Conservation (phyloP, 2,888 invertebrate genomes). For the Pachydiplax longipennis region DNA sequence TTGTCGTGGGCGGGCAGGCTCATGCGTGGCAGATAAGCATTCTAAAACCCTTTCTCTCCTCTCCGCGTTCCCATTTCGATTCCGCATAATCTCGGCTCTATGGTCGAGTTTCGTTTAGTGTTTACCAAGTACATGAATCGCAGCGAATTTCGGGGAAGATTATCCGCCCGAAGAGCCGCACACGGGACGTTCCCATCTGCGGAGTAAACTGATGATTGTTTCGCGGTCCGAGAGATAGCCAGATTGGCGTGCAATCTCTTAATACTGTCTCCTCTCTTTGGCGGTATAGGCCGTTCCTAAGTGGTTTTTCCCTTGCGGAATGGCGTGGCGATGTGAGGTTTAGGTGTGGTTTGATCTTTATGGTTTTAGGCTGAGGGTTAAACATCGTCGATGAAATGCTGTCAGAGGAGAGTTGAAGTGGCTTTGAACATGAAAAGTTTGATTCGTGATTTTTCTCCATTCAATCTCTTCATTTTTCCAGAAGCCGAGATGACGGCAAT, state of each 20-base stretch:
- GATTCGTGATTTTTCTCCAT: too few relatives aligned
- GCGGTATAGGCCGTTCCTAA: background rate
- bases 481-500: too few relatives aligned
- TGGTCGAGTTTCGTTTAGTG: background rate
- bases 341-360: too few relatives aligned
- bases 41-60: background rate
- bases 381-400: too few relatives aligned
- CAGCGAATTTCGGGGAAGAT: background rate
- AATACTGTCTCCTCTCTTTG: background rate
- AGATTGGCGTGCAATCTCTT: background rate
- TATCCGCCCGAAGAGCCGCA: background rate
- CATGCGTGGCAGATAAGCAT: constrained; percentile 24
- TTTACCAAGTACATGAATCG: background rate
- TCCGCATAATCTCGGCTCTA: background rate
- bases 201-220: background rate
- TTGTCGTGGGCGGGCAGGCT: background rate
- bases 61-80: background rate
- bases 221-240: background rate
- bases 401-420: too few relatives aligned
- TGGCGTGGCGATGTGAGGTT: too few relatives aligned
- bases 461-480: too few relatives aligned
- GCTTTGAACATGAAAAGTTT: too few relatives aligned
- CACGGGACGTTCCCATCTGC: background rate
- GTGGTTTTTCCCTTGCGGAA: background rate
- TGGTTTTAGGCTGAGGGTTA: too few relatives aligned